Evolutionary conservation across 2,888 invertebrate genomes (phyloP).

Genomic region (Apantesis nais): DNA sequence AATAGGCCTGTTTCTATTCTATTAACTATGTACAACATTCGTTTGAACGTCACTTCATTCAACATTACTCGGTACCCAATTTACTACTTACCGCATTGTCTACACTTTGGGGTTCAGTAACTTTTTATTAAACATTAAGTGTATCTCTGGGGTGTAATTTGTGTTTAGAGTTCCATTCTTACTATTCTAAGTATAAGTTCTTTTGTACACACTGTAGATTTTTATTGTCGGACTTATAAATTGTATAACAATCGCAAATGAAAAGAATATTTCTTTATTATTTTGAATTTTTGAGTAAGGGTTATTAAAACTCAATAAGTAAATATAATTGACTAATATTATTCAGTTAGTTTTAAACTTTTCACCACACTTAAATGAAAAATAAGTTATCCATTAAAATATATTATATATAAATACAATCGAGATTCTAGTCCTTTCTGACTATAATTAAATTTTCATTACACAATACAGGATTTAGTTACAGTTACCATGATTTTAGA

Average conservation of each 20-base stretch:
- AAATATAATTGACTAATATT: no score
- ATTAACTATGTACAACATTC: background rate
- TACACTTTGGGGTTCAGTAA: background rate
- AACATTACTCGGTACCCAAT: slow-evolving; percentile 1
- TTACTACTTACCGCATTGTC: slow-evolving; percentile 7
- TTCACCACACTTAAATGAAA: no score
- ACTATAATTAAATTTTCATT: no score
- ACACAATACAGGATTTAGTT: no score
- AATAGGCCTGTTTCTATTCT: slow-evolving; percentile 5
- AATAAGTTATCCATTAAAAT: background rate
- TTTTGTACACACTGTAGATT: background rate
- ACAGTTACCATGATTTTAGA: no score
- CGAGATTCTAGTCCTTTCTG: no score
- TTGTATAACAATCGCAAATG: no score
- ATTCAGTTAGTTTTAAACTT: no score
- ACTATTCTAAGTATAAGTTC: background rate
- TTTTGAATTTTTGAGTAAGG: no score
- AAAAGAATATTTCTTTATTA: no score
- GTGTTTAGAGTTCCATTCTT: background rate
- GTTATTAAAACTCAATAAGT: no score
- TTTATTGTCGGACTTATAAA: background rate
- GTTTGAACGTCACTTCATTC: slow-evolving; percentile 6
- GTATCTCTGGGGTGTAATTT: background rate
- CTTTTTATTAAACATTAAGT: slow-evolving; percentile 8
- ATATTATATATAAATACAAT: no score